Base-by-base conservation (phyloP, 2,113 vertebrate species). In the Phoxinus phoxinus region DNA sequence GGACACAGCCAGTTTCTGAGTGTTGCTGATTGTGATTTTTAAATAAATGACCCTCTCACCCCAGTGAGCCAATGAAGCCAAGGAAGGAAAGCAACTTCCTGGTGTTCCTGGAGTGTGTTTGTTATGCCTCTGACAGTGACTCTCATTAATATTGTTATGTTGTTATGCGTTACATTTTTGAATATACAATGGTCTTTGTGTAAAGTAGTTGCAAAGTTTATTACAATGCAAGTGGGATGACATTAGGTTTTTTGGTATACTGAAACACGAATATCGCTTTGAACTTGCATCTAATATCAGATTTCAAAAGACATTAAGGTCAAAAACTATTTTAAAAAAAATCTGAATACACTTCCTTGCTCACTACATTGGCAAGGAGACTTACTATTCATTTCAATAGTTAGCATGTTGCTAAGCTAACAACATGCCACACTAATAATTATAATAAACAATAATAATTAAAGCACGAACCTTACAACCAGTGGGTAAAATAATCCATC, bases 91-190 rank as follows among this genome's bases (percentile, higher is more conserved):
- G 44, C 35, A 83, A 83, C 75, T 67, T 83, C 58, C 80, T 56
- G 84, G 48, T 63, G 35, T 51, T 85, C 83, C 83, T 82, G 73
- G 72, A 78, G 87, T 23, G 78, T 41, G 80, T 58, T 85, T 83
- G 72, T 72, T 83, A 11, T 56, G 35, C 53, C 1, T 63, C 21
- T 59, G 46, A 86, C 56, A 23, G 46, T 25, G 30, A 44, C 79
- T 51, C 46, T 74, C 23, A 37, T 56, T 85, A 72, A 65, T 83
- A 51, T 12, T 81, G 10, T 80, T 17, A 51, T 76, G 0, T 53
- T 76, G 8, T 76, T 32, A 27, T 23, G 46, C 46, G 2, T 21
- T 74, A 17, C 2, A 46, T 27, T 48, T 74, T 46, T 74, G n/a
- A 46, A 74, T 46, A 44, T 48, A 74, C 72, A 74, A 46, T 74